Evolutionary conservation across 2,797 vertebrate genomes (phyloP), one percentile per base, ranked within the genome.

Genomic region (Cossypha polioptera): DNA sequence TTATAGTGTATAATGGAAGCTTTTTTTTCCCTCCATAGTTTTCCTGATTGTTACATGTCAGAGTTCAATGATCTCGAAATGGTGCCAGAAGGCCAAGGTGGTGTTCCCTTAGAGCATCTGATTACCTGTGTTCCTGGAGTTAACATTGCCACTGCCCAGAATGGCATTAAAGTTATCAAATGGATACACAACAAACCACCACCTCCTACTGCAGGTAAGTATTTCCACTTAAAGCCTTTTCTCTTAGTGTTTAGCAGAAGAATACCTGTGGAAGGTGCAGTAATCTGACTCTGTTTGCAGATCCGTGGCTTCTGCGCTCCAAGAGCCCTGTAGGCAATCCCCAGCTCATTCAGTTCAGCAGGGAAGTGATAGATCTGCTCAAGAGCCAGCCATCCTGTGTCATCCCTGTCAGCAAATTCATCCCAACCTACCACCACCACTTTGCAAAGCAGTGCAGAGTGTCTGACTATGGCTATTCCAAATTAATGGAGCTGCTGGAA

Each of bases 151-250:
- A 99, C 98, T 5, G 98, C 99, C 45, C 99, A 99, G 96, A 99
- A 99, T 47, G 99, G 99, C 31, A 98, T 99, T 97, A 99, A 99
- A 97, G 98, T 99, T 91, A 98, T 99, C 68, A 99, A 99, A 92
- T 99, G 99, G 99, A 98, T 99, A 97, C 99, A 99, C 96, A 99
- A 99, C 97, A 99, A 99, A 92, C 99, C 99, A 31, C 99, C 99
- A 1, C 98, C 97, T 45, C 98, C 98, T 54, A 99, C 98, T 88
- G 96, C 98, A 79, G 99, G 99, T 99, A 97, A 61, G 14, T 78
- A 42, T 24, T 65, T 43, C 20, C 84, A 9, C 29, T 69, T 58
- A 18, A 48, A 62, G 26, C 16, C 1, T 47, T 43, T 66, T 40
- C 10, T 90, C 31, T 88, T 26, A 50, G 11, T 55, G 15, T 76